Percentiles rank a stretch among this genome's conserved stretches.
Evolutionary conservation across 2,113 vertebrate species (phyloP).

Genomic region (Lophura nycthemera): DNA sequence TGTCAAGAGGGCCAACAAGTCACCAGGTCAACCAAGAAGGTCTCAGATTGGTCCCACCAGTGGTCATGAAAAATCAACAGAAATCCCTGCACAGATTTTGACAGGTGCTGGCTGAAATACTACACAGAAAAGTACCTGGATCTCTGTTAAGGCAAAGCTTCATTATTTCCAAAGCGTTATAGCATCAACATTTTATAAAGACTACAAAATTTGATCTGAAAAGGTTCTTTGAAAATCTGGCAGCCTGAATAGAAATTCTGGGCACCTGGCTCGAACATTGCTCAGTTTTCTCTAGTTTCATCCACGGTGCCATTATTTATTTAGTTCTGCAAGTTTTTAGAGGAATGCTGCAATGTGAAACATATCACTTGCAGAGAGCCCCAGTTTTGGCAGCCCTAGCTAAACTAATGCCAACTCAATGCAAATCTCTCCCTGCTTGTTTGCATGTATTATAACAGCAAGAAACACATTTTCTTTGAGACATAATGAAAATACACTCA

Average conservation of each 20-base stretch:
- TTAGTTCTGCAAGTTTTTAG: constrained; percentile 60
- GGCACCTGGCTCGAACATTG: constrained; percentile 36
- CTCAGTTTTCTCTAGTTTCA: constrained; percentile 55
- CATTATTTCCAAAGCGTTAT: constrained; percentile 19
- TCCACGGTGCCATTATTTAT: constrained; percentile 36
- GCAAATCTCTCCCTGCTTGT: constrained; percentile 56
- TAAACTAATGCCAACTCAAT: constrained; percentile 53
- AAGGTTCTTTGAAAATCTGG: constrained; percentile 42
- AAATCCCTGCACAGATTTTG: background rate
- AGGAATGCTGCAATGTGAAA: constrained; percentile 62
- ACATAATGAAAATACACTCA: background rate
- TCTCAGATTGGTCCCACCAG: background rate
- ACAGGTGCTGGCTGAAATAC: background rate
- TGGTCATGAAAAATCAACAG: background rate
- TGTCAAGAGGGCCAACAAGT: background rate
- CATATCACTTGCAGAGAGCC: constrained; percentile 49
- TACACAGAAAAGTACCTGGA: background rate
- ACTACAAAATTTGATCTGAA: constrained; percentile 48
- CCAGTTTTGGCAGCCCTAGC: constrained; percentile 54
- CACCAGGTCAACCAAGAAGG: background rate
- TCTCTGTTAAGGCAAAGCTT: background rate
- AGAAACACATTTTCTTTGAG: constrained; percentile 40
- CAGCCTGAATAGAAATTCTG: constrained; percentile 31
- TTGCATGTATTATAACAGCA: constrained; percentile 45
- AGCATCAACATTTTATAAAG: constrained; percentile 30